phyloP scores from a whole-genome alignment of 2,888 invertebrate species.

The Drosophila heteroneura region DNA sequence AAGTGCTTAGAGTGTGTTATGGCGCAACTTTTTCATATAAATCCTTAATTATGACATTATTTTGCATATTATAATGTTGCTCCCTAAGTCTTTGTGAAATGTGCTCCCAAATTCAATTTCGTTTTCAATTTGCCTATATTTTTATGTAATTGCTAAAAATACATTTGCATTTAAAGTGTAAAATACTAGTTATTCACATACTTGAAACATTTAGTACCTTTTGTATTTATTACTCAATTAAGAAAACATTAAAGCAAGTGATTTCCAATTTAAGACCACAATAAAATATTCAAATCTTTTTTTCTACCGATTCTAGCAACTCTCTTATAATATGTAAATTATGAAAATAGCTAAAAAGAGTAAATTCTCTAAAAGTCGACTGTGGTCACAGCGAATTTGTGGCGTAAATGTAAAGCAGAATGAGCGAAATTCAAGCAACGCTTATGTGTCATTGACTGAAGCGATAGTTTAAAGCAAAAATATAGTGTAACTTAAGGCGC shows the following conservation, averaged over 20 bases:
- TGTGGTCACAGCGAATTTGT: constrained; percentile 2
- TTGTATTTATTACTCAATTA: background rate
- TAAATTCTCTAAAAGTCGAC: no score
- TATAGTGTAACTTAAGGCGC: constrained; percentile 50
- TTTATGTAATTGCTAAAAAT: background rate
- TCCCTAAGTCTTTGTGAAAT: constrained; percentile 1
- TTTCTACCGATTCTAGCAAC: background rate
- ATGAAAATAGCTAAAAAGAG: background rate
- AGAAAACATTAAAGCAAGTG: background rate
- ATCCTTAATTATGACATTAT: constrained; percentile 84
- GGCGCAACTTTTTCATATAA: constrained; percentile 76
- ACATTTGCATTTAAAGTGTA: background rate
- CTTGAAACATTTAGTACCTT: background rate
- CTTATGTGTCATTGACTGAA: constrained; percentile 50
- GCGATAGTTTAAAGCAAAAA: constrained; percentile 33
- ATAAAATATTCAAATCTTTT: background rate
- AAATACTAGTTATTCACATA: background rate
- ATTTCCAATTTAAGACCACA: background rate
- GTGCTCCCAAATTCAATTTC: constrained; percentile 20
- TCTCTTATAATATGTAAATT: background rate
- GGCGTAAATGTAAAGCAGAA: constrained; percentile 6
- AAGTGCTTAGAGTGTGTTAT: constrained; percentile 62
- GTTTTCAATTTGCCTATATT: background rate
- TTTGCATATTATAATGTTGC: constrained; percentile 80
- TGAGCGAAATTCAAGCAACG: background rate